Evolutionary conservation across 92 coral and sea anemone genomes (phyloP), one percentile per base, ranked within the genome.

Genomic region (Epizoanthus fatuus): DNA sequence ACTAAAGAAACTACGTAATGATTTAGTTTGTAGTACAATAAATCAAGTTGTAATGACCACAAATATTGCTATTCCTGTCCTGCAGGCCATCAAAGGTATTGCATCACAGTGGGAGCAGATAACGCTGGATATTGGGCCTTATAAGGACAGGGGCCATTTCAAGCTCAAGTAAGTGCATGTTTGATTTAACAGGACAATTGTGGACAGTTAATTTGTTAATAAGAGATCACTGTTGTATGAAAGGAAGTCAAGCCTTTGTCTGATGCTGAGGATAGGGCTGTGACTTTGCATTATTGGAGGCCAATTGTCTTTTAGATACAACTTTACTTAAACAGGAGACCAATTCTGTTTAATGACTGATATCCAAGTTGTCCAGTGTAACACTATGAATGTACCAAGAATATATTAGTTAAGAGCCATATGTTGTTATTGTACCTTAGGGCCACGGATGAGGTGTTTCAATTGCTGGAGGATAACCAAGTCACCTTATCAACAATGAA

Each of bases 81-180:
- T 54, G 32, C 63, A 96, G 99, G 99, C 99, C 32, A 92, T 97
- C 19, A 57, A 80, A 77, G 87, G 90, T 68, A 97, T 97, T 85
- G 96, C 98, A 1, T 84, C 91, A 47, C 83, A 92, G 44, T 97
- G 99, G 99, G 98, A 97, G 45, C 89, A 86, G 75, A 87, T 97
- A 17, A 92, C 90, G 5, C 87, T 97, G 63, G 99, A 97, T 72
- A 93, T 97, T 51, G 99, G 98, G 29, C 97, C 99, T 1, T 97
- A 97, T 88, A 97, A 97, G 88, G 99, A 97, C 75, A 98, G 99
- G 64, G 99, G 99, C 10, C 99, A 97, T 90, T 97, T 93, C 81
- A 97, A 92, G 78, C 95, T 97, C 65, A 93, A 92, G 99, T 96
- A 76, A 12, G 93, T 54, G 37, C 15, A 39, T 17, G 67, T 29